These are phyloP conservation scores for Sparidentex hasta DNA, from an alignment of 2,797 vertebrate species.

Conservation along the genomic window DNA sequence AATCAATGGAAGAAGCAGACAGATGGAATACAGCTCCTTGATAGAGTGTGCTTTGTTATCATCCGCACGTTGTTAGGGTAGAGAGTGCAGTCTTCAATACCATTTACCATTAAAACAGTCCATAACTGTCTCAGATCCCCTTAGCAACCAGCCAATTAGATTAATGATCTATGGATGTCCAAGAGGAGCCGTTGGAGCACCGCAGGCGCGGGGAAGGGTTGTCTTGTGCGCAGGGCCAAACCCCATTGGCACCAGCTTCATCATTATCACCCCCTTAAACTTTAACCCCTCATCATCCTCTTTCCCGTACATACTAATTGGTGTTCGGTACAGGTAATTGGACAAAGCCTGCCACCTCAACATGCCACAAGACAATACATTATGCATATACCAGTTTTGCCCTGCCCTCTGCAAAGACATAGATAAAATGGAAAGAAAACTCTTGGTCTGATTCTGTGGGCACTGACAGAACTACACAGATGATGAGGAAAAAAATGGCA, in stretches of 20 bases:
- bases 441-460: constrained; percentile 11
- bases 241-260: constrained; percentile 79
- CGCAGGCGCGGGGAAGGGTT: constrained; percentile 54
- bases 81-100: constrained; percentile 73
- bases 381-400: constrained; percentile 67
- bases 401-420: constrained; percentile 55
- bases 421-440: constrained; percentile 34
- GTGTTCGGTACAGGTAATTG: constrained; percentile 81
- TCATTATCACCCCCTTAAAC: constrained; percentile 87
- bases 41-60: constrained; percentile 73
- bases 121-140: constrained; percentile 78
- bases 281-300: constrained; percentile 83
- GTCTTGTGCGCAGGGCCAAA: constrained; percentile 62
- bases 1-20: constrained; percentile 67
- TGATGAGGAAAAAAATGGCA: neutral
- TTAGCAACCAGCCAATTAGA: constrained; percentile 84
- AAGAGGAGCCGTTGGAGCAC: constrained; percentile 69
- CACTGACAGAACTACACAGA: constrained; percentile 3
- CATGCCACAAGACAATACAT: constrained; percentile 74
- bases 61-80: constrained; percentile 64
- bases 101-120: constrained; percentile 83
- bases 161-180: constrained; percentile 85
- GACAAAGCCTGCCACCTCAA: constrained; percentile 72
- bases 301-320: constrained; percentile 83
- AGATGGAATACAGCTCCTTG: constrained; percentile 55